These are phyloP conservation scores for Donacobius atricapilla DNA, from an alignment of 2,113 vertebrate species.

Conservation along the genomic window DNA sequence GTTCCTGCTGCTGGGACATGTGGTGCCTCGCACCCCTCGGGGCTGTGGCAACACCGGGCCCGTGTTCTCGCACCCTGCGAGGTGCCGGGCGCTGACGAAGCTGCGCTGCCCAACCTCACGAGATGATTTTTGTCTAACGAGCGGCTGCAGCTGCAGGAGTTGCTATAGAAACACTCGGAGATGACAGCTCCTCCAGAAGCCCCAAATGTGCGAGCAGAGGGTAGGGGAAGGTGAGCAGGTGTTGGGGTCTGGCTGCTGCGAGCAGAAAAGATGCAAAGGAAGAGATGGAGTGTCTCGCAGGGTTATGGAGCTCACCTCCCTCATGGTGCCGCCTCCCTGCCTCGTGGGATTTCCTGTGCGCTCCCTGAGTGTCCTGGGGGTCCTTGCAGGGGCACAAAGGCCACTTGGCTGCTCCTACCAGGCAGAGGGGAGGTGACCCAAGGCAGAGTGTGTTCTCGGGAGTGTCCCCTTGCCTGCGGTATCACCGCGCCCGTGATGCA, in stretches of 20 bases:
- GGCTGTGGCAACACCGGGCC: background rate
- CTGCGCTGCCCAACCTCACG: background rate
- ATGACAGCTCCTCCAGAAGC: background rate
- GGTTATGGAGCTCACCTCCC: rapidly evolving
- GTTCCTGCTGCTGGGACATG: rapidly evolving
- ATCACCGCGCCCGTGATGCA: rapidly evolving
- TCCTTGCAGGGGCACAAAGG: background rate
- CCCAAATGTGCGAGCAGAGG: background rate
- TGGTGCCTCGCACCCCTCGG: no score
- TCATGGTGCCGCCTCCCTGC: rapidly evolving
- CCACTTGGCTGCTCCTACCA: background rate
- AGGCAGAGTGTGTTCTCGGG: rapidly evolving
- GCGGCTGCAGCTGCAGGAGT: background rate
- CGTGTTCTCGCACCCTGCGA: rapidly evolving
- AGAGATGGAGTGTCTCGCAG: rapidly evolving
- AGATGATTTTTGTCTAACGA: background rate
- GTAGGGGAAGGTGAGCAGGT: background rate
- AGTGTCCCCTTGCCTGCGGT: background rate
- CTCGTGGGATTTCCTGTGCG: rapidly evolving
- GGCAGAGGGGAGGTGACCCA: background rate
- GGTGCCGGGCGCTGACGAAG: background rate
- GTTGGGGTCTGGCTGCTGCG: background rate
- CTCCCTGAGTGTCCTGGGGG: rapidly evolving
- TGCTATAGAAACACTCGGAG: slow-evolving; percentile 41
- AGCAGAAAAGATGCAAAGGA: background rate